Percentiles rank a stretch among this genome's conserved stretches.
phyloP scores from a whole-genome alignment of 1,140 invertebrate species.

The Branchinecta lynchi region DNA sequence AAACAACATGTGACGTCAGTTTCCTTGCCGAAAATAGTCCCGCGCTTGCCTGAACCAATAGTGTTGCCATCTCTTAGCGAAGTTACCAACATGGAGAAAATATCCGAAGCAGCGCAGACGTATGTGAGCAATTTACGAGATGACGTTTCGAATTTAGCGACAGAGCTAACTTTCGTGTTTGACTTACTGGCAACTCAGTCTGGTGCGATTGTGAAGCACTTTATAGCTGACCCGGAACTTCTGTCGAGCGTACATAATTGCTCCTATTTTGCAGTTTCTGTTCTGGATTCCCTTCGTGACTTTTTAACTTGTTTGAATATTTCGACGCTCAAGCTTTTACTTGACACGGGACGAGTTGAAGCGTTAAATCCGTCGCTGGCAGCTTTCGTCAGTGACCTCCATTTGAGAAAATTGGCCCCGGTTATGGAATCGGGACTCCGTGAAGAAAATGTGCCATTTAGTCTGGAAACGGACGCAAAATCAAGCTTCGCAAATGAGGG shows the following conservation, averaged over 20 bases:
- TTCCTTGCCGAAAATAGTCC: neutral
- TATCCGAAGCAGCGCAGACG: neutral
- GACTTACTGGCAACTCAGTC: neutral
- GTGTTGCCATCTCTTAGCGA: neutral
- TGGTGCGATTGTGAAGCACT: neutral
- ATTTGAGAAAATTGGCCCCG: neutral
- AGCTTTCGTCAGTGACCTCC: neutral
- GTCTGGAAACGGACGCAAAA: neutral
- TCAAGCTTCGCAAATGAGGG: neutral
- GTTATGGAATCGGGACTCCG: neutral
- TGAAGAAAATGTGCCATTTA: slow-evolving; percentile 1
- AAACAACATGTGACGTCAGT: neutral
- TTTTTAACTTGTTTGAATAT: slow-evolving; percentile 4
- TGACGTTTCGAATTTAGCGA: neutral
- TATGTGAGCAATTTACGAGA: neutral
- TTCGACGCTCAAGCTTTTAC: neutral
- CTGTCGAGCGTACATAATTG: neutral
- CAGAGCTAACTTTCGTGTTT: neutral
- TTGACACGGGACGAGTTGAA: neutral
- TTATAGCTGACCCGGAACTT: neutral
- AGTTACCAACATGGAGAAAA: neutral
- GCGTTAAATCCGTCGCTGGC: neutral
- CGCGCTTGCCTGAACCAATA: neutral
- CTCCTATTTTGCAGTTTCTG: neutral
- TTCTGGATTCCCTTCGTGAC: neutral